Percentiles rank a stretch among this genome's conserved stretches.
These are phyloP conservation scores for Melanophora roralis DNA, from an alignment of 2,888 invertebrate genomes.

Conservation along the genomic window DNA sequence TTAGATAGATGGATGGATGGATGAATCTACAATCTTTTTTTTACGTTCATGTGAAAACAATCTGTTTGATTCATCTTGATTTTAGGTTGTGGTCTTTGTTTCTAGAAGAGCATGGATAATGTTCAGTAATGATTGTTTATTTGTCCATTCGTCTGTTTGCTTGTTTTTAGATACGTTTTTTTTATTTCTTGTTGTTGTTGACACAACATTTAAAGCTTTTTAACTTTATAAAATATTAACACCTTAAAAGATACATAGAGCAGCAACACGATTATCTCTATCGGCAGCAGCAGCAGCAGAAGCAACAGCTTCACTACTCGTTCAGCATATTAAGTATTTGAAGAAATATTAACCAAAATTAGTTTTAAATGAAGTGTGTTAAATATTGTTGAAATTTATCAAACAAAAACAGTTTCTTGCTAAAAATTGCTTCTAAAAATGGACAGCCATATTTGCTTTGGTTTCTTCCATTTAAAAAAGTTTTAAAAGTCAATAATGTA, in stretches of 20 bases:
- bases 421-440: slow-evolving; percentile 6
- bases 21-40: slow-evolving; percentile 40
- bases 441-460: slow-evolving; percentile 22
- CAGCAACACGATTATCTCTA: background rate
- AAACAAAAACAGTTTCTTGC: slow-evolving; percentile 26
- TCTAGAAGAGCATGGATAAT: slow-evolving; percentile 48
- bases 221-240: slow-evolving; percentile 56
- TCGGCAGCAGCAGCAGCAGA: slow-evolving; percentile 6
- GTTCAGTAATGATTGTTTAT: slow-evolving; percentile 59
- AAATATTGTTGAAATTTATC: slow-evolving; percentile 39
- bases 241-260: slow-evolving; percentile 38
- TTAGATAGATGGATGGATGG: background rate
- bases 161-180: slow-evolving; percentile 8
- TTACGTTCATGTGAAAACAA: slow-evolving; percentile 50
- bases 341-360: slow-evolving; percentile 54
- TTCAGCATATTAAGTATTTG: slow-evolving; percentile 45
- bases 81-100: background rate
- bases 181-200: slow-evolving; percentile 17
- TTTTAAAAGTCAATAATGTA: slow-evolving; percentile 11
- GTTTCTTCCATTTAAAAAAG: slow-evolving; percentile 1
- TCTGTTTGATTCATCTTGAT: slow-evolving; percentile 49
- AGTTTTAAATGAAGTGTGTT: slow-evolving; percentile 55
- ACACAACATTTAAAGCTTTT: slow-evolving; percentile 58
- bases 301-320: slow-evolving; percentile 10
- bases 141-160: slow-evolving; percentile 31